Conservation (phyloP, 2,797 vertebrate species). For the Schizopygopsis pylzovi region DNA sequence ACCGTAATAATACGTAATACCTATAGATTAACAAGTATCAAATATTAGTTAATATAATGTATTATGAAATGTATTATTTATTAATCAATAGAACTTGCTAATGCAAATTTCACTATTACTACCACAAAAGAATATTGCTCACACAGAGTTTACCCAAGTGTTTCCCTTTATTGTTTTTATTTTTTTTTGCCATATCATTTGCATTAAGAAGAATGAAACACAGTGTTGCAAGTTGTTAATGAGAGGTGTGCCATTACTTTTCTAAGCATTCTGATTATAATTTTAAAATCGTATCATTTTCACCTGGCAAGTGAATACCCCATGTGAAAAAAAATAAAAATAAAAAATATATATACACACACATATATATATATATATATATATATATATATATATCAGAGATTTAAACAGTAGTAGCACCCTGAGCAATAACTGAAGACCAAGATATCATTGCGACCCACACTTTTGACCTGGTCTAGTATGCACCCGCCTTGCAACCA, state of each 20-base stretch:
- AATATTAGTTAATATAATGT: background rate
- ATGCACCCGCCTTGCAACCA: background rate
- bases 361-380: no score
- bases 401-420: no score
- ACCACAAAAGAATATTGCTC: background rate
- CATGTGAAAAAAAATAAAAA: background rate
- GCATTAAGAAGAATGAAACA: background rate
- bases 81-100: background rate
- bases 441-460: background rate
- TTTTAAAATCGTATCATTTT: background rate
- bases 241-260: background rate
- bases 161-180: background rate
- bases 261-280: background rate
- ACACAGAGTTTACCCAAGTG: background rate
- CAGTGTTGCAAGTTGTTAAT: background rate
- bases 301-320: background rate
- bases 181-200: background rate
- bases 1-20: background rate
- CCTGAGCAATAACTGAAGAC: background rate
- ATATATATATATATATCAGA: background rate
- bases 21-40: background rate
- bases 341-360: background rate
- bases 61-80: background rate
- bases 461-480: background rate
- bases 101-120: background rate